Evolutionary conservation across 2,113 vertebrate genomes (phyloP).

Genomic region (Malurus alboscapulatus): DNA sequence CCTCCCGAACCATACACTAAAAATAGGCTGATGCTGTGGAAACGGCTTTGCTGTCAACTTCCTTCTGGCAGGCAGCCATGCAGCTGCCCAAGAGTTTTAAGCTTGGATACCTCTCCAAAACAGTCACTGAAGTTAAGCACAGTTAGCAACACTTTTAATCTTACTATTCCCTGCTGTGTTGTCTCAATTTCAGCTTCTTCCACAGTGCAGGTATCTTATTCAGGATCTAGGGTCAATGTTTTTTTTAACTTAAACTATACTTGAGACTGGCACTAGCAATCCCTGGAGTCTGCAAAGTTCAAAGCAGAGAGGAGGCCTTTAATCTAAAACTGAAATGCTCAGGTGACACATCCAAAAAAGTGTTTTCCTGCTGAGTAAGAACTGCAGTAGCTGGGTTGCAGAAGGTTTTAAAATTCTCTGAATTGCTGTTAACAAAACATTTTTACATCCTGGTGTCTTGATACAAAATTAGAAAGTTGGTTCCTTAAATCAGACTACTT

Average conservation of each 20-base stretch:
- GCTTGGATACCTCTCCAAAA: conserved; percentile 19
- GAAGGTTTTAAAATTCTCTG: background rate
- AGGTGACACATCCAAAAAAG: background rate
- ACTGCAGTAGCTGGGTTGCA: background rate
- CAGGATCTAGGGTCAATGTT: background rate
- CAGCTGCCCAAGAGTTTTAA: background rate
- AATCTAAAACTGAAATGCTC: background rate
- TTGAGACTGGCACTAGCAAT: background rate
- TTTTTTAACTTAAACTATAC: background rate
- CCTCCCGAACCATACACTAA: background rate
- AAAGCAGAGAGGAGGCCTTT: conserved; percentile 17
- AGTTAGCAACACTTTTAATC: background rate
- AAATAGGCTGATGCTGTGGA: conserved; percentile 40
- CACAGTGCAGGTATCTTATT: background rate
- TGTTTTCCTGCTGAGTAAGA: background rate
- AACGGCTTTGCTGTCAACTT: conserved; percentile 27
- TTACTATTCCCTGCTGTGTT: background rate
- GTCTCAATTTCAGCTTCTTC: background rate
- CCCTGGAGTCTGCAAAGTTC: background rate
- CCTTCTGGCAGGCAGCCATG: conserved; percentile 6
- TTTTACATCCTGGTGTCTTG: background rate
- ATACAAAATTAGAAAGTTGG: background rate
- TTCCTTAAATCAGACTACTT: background rate
- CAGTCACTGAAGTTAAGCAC: background rate
- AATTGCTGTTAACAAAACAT: background rate